A percentile compares a stretch with the other conserved stretches of the same genome.
Conservation (phyloP, 2,888 invertebrate species). For the Tubulanus polymorphus region DNA sequence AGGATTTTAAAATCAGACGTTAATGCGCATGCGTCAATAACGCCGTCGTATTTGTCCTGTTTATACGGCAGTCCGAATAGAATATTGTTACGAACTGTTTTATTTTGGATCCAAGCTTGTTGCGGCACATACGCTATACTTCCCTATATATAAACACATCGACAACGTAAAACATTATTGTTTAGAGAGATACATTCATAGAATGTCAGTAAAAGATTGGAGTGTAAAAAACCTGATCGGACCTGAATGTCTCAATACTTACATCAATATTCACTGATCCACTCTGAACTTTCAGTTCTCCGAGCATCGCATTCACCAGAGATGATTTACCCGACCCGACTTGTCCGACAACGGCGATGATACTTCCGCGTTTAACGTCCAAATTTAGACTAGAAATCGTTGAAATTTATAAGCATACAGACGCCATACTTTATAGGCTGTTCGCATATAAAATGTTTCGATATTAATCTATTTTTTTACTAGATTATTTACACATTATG, state of each 20-base stretch:
- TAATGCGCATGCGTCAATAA: slow-evolving; percentile 28
- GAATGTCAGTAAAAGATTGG: no score
- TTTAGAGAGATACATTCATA: no score
- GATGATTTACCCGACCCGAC: slow-evolving; percentile 61
- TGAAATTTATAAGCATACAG: no score
- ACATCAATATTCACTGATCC: slow-evolving; percentile 73
- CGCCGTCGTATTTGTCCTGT: slow-evolving; percentile 20
- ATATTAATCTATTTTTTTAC: no score
- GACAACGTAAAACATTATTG: no score
- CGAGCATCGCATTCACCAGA: slow-evolving; percentile 75
- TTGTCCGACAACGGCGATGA: slow-evolving; percentile 53
- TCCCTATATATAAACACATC: no score
- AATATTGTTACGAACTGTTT: slow-evolving; percentile 54
- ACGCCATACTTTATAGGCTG: no score
- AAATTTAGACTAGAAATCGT: slow-evolving; percentile 16
- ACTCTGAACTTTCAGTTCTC: slow-evolving; percentile 84
- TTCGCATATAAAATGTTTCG: no score
- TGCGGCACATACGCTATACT: slow-evolving; percentile 26
- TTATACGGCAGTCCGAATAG: slow-evolving; percentile 51
- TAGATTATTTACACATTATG: no score
- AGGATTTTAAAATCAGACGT: slow-evolving; percentile 15
- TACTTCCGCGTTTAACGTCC: slow-evolving; percentile 30
- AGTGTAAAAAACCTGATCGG: no score
- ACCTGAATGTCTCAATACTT: no score
- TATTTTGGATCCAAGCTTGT: slow-evolving; percentile 57